These are phyloP conservation scores for Agraylea sexmaculata DNA, from an alignment of 1,140 invertebrate species.

Conservation along the genomic window DNA sequence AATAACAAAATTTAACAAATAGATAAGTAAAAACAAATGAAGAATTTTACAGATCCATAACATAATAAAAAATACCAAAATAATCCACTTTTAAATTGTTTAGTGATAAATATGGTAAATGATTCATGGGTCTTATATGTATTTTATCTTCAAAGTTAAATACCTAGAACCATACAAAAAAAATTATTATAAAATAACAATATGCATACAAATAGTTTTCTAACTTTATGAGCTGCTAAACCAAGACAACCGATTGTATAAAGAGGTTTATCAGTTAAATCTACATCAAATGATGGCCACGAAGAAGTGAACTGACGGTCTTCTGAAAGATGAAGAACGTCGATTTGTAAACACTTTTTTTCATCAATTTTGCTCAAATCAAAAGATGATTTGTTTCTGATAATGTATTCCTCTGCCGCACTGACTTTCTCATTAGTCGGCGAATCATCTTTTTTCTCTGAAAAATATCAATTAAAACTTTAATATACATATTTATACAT, in stretches of 20 bases:
- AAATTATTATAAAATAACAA: slow-evolving; percentile 15
- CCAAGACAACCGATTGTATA: slow-evolving; percentile 53
- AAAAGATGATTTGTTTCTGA: slow-evolving; percentile 39
- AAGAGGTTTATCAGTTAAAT: slow-evolving; percentile 53
- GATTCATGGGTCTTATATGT: slow-evolving; percentile 56
- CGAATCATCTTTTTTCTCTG: slow-evolving; percentile 40
- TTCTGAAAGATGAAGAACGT: slow-evolving; percentile 48
- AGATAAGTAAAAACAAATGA: slow-evolving; percentile 12
- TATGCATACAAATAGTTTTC: slow-evolving; percentile 14
- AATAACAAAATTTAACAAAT: slow-evolving; percentile 8
- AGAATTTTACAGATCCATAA: no score
- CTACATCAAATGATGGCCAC: slow-evolving; percentile 51
- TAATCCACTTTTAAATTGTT: slow-evolving; percentile 66
- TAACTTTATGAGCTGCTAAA: slow-evolving; percentile 60
- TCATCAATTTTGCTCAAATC: slow-evolving; percentile 48
- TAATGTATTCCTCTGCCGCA: slow-evolving; percentile 43
- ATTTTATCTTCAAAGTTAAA: slow-evolving; percentile 38
- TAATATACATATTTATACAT: slow-evolving; percentile 17
- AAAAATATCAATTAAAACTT: slow-evolving; percentile 23
- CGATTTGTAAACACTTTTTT: slow-evolving; percentile 48
- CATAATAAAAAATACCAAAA: slow-evolving; percentile 47
- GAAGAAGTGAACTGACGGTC: slow-evolving; percentile 44
- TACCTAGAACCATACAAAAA: slow-evolving; percentile 29
- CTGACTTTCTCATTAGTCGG: slow-evolving; percentile 39
- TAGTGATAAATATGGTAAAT: slow-evolving; percentile 51